These are phyloP conservation scores for Sparidentex hasta DNA, from an alignment of 2,797 vertebrate species.

Conservation along the genomic window DNA sequence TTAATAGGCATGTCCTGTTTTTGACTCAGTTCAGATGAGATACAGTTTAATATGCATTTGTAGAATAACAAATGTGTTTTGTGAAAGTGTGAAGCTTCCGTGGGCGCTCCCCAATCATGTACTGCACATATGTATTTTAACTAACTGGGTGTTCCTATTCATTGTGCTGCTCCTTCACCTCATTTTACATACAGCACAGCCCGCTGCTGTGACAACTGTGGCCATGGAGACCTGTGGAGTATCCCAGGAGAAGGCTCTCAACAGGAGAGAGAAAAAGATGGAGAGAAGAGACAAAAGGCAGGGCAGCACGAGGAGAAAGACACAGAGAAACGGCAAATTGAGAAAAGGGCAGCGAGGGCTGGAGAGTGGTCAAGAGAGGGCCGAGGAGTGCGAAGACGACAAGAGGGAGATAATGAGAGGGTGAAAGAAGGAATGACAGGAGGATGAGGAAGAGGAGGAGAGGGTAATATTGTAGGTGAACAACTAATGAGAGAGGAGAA, in stretches of 20 bases:
- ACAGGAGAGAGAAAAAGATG: constrained; percentile 25
- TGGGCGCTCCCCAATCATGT: not conserved
- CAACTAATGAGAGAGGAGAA: constrained; percentile 2
- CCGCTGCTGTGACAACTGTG: constrained; percentile 83
- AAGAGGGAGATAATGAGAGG: constrained; percentile 28
- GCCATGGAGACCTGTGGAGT: constrained; percentile 78
- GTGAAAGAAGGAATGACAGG: not conserved
- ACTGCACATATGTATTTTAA: constrained; percentile 16
- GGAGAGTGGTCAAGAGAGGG: constrained; percentile 24
- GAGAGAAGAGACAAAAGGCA: constrained; percentile 20
- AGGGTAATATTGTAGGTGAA: constrained; percentile 13
- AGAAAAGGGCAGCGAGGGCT: constrained; percentile 24
- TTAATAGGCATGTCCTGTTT: not conserved
- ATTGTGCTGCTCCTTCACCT: constrained; percentile 63
- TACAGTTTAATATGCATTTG: not conserved
- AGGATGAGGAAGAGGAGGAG: not conserved
- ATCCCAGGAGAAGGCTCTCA: constrained; percentile 56
- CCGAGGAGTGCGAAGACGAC: not conserved
- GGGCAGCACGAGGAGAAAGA: constrained; percentile 27
- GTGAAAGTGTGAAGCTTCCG: not conserved
- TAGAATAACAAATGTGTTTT: not conserved
- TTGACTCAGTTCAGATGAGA: not conserved
- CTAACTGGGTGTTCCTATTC: constrained; percentile 47
- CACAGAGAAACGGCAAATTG: constrained; percentile 33
- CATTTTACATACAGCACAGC: constrained; percentile 69